Evolutionary conservation across 2,113 vertebrate genomes (phyloP), one percentile per base, ranked within the genome.

Genomic region (Casuarius casuarius): DNA sequence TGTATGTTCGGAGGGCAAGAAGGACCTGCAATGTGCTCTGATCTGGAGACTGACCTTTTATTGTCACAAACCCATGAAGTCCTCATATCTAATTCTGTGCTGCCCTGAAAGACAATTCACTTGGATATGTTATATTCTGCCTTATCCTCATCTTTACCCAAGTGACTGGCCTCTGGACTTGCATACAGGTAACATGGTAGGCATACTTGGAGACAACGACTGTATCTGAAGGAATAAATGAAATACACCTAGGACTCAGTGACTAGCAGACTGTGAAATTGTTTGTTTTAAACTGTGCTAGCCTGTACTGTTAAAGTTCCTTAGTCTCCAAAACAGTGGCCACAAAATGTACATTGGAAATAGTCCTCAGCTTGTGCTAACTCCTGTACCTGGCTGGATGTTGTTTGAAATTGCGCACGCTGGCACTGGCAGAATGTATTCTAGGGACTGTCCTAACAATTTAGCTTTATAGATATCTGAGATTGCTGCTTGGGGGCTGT

Each of bases 21-120:
- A 44, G 17, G 58, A 18, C 19, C 3, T 20, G 26, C 16, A 62
- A 58, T 0, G 0, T 10, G 0, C 3, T 25, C 29, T 66, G n/a
- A 3, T 59, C 48, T 68, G 62, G 23, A 33, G 28, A 38, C 0
- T 61, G 51, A 51, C 5, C 10, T 62, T 51, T 22, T 25, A 29
- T 4, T 61, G n/a, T 6, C 26, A 46, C 38, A 77, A 77, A 78
- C 6, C 10, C 51, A 18, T 20, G 20, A 79, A 59, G 16, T 42
- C n/a, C 33, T 49, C 14, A 26, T 2, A 4, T 21, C 68, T 31
- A 9, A 48, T 84, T 78, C 33, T 70, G 2, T 58, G 10, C 14
- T 87, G 15, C 21, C 44, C 68, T 78, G 65, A 52, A 89, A 66
- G 12, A 66, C 0, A 0, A 77, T 1, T 5, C 29, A 26, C 11